A percentile compares a stretch with the other conserved stretches of the same genome.
phyloP scores from a whole-genome alignment of 2,797 vertebrate species.

The Neosilurus mollespiculum region DNA sequence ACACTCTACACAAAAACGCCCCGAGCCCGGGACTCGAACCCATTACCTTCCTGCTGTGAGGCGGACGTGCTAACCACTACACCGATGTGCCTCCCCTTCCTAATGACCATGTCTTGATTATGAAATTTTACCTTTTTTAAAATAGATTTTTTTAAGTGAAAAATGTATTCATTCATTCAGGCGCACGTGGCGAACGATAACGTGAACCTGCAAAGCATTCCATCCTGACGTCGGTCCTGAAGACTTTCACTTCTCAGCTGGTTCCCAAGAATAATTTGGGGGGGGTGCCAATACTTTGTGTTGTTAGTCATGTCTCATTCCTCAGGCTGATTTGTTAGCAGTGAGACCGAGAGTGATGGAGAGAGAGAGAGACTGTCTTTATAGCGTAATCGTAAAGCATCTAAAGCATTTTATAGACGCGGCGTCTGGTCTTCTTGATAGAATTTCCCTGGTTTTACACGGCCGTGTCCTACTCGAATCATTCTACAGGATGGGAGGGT shows the following conservation, averaged over 20 bases:
- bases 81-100: no score
- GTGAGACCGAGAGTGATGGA: not conserved
- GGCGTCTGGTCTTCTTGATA: conserved; percentile 77
- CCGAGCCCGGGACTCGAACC: no score
- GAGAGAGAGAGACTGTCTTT: conserved; percentile 32
- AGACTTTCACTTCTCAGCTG: not conserved
- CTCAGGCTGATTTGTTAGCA: conserved; percentile 3
- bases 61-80: no score
- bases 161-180: not conserved
- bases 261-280: not conserved
- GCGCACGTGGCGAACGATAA: no score
- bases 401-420: conserved; percentile 53
- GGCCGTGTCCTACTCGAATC: conserved; percentile 87
- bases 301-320: not conserved
- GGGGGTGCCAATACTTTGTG: conserved; percentile 1
- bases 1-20: no score
- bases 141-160: not conserved
- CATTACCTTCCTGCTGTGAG: no score
- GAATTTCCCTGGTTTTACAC: conserved; percentile 67
- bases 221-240: not conserved
- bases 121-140: not conserved
- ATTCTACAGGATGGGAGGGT: conserved; percentile 96
- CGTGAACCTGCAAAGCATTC: not conserved
- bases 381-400: conserved; percentile 32
- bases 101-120: no score